A percentile compares a stretch with the other conserved stretches of the same genome.
phyloP scores from a whole-genome alignment of 2,797 vertebrate species.

The Lithobates sylvaticus region DNA sequence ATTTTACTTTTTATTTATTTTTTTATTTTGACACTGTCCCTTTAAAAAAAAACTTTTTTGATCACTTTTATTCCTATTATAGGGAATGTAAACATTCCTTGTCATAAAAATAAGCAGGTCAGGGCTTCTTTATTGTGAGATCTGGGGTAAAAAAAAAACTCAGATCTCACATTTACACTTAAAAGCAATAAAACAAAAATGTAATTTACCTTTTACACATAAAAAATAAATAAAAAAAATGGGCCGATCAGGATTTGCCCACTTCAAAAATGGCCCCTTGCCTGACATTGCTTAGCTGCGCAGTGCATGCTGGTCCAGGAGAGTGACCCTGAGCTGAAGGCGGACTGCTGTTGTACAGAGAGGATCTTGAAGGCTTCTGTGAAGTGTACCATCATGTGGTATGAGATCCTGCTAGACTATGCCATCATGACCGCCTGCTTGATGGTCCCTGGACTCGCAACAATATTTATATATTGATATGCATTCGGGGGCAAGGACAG shows the following conservation, averaged over 20 bases:
- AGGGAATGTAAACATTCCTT: too few species aligned
- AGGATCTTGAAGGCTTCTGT: rapidly evolving
- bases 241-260: not conserved
- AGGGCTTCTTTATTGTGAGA: too few species aligned
- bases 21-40: too few species aligned
- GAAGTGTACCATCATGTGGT: constrained; percentile 83
- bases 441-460: constrained; percentile 82
- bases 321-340: not conserved
- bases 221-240: too few species aligned
- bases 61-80: too few species aligned
- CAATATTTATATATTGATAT: constrained; percentile 77
- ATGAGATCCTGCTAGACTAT: constrained; percentile 87
- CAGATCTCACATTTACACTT: too few species aligned
- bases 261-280: constrained; percentile 15
- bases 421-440: constrained; percentile 83
- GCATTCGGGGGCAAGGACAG: constrained; percentile 87
- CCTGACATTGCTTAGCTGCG: not conserved
- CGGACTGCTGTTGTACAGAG: not conserved
- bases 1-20: too few species aligned
- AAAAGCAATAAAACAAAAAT: too few species aligned
- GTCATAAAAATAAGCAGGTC: too few species aligned
- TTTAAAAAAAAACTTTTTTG: too few species aligned
- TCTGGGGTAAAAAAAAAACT: too few species aligned
- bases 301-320: not conserved
- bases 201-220: too few species aligned